phyloP scores from a whole-genome alignment of 2,113 vertebrate species.

The Silurus glanis region DNA sequence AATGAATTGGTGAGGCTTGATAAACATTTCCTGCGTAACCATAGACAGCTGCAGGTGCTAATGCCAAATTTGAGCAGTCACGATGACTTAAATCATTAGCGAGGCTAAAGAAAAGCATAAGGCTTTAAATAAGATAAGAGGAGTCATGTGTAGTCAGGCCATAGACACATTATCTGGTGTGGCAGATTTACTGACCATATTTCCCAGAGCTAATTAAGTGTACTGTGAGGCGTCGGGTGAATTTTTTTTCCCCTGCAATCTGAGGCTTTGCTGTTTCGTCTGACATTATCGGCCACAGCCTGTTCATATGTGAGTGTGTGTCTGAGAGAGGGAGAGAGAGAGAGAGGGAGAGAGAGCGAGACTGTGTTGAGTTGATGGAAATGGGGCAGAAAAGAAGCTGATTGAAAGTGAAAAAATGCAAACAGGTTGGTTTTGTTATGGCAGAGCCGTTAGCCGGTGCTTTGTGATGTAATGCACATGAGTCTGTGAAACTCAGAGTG shows the following conservation, averaged over 20 bases:
- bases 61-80: not conserved
- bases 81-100: not conserved
- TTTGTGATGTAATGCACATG: constrained; percentile 14
- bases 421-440: not conserved
- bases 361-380: not conserved
- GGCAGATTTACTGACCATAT: not conserved
- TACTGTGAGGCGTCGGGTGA: not conserved
- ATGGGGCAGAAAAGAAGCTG: constrained; percentile 19
- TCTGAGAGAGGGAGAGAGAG: not conserved
- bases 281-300: not conserved
- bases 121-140: not conserved
- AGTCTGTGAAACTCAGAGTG: not conserved
- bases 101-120: not conserved
- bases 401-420: not conserved
- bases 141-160: not conserved
- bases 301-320: not conserved
- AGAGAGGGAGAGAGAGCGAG: not conserved
- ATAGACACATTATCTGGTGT: not conserved
- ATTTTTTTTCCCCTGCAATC: not conserved
- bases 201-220: constrained; percentile 2
- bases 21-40: not conserved
- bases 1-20: not conserved
- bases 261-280: not conserved
- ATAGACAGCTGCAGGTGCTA: not conserved
- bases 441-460: not conserved